Conservation (phyloP, 2,888 invertebrate genomes). For the Spodoptera littoralis region DNA sequence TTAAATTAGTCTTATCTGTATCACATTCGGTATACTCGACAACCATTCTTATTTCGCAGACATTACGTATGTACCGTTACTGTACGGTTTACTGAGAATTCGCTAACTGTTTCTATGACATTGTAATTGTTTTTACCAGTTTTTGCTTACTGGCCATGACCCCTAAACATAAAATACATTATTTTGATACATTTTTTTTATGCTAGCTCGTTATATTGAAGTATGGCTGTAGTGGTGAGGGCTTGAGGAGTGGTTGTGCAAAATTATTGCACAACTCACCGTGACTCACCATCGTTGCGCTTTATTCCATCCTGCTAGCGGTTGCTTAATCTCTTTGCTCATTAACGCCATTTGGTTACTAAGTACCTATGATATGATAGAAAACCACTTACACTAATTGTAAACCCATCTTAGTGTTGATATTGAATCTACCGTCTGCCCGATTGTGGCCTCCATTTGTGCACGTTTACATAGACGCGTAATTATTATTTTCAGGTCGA, state of each 20-base stretch:
- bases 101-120: conserved; percentile 45
- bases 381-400: conserved; percentile 13
- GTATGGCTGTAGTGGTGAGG: conserved; percentile 68
- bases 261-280: conserved; percentile 78
- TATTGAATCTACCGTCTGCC: conserved; percentile 12
- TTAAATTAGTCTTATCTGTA: conserved; percentile 13
- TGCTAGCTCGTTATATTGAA: conserved; percentile 63
- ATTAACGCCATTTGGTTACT: conserved; percentile 67
- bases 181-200: conserved; percentile 50
- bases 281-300: conserved; percentile 80
- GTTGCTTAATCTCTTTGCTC: conserved; percentile 74
- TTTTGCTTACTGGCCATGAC: conserved; percentile 57
- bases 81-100: conserved; percentile 38
- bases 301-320: conserved; percentile 74
- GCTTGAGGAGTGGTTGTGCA: conserved; percentile 77
- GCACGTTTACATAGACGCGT: conserved; percentile 46
- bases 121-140: conserved; percentile 43
- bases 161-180: conserved; percentile 27
- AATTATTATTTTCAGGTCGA: conserved; percentile 55
- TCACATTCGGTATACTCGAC: conserved; percentile 22
- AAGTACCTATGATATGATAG: conserved; percentile 27
- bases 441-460: conserved; percentile 42
- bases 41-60: conserved; percentile 44
- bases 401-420: conserved; percentile 26
- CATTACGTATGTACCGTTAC: conserved; percentile 48